Evolutionary conservation across 2,888 invertebrate species (phyloP).

Genomic region (Tanytarsus gracilentus): DNA sequence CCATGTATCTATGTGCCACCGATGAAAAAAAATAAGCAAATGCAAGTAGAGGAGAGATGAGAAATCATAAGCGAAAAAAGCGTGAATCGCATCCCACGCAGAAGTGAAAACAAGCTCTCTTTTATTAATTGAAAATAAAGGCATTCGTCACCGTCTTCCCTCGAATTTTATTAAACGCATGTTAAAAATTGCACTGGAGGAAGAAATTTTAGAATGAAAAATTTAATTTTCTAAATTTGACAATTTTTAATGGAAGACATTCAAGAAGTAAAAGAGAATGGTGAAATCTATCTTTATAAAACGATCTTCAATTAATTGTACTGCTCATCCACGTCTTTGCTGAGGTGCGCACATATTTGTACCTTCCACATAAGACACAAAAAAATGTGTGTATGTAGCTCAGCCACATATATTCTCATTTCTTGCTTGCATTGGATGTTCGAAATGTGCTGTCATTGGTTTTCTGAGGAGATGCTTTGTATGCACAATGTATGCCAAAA

Average conservation of each 20-base stretch:
- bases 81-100: constrained; percentile 26
- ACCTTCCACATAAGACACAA: background rate
- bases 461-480: background rate
- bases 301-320: constrained; percentile 27
- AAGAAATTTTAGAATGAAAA: too few relatives aligned
- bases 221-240: too few relatives aligned
- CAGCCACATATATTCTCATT: too few relatives aligned
- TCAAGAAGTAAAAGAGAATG: constrained; percentile 9
- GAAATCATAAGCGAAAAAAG: constrained; percentile 23
- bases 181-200: too few relatives aligned
- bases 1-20: background rate
- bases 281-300: constrained; percentile 20
- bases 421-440: background rate
- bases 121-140: constrained; percentile 23
- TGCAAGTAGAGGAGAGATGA: constrained; percentile 6
- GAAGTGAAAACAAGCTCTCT: constrained; percentile 2
- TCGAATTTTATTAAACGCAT: too few relatives aligned
- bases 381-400: background rate
- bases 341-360: background rate
- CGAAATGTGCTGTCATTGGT: background rate
- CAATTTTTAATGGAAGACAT: too few relatives aligned
- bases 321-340: constrained; percentile 19
- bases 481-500: constrained; percentile 7
- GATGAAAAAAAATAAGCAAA: constrained; percentile 9
- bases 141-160: too few relatives aligned